Evolutionary conservation across 30 jellyfish, hydroid and myxozoan genomes (phyloP), one percentile per base, ranked within the genome.

Genomic region (Pseudorhiza aurosa): DNA sequence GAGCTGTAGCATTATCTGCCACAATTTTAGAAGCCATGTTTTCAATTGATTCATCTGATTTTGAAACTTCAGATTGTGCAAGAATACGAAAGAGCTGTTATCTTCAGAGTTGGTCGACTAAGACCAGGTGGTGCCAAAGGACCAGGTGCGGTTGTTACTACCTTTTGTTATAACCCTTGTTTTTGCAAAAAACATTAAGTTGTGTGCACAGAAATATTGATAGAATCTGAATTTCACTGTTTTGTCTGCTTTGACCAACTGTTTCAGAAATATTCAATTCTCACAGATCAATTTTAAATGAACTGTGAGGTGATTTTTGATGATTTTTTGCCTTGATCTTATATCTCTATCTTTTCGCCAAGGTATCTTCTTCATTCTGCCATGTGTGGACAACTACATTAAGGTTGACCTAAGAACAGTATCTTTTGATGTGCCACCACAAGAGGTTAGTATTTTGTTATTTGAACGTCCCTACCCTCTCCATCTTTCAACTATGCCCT

Each of bases 401-500:
- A 91, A 91, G 53, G 96, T 84, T 40, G 98, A 91, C 37, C 59
- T 91, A 78, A 79, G 98, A 43, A 88, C 88, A 14, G 96, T 83
- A 4, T 91, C 98, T 44, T 91, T 91, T 77, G 98, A 91, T 79
- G 98, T 91, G 24, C 98, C 98, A 33, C 98, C 98, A 18, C 98
- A 91, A 35, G 98, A 91, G 93, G n/a, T n/a, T n/a, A n/a, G n/a
- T n/a, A n/a, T n/a, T n/a, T n/a, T n/a, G n/a, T n/a, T n/a, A n/a
- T n/a, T n/a, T n/a, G n/a, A n/a, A n/a, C n/a, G n/a, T n/a, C n/a
- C n/a, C n/a, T n/a, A n/a, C n/a, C n/a, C n/a, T n/a, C n/a, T n/a
- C n/a, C n/a, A n/a, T n/a, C n/a, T n/a, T n/a, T n/a, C n/a, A n/a
- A n/a, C n/a, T n/a, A n/a, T n/a, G n/a, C n/a, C n/a, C n/a, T n/a